These are phyloP conservation scores for Rhagophthalmus giganteus DNA, from an alignment of 2,888 invertebrate genomes.

Conservation along the genomic window DNA sequence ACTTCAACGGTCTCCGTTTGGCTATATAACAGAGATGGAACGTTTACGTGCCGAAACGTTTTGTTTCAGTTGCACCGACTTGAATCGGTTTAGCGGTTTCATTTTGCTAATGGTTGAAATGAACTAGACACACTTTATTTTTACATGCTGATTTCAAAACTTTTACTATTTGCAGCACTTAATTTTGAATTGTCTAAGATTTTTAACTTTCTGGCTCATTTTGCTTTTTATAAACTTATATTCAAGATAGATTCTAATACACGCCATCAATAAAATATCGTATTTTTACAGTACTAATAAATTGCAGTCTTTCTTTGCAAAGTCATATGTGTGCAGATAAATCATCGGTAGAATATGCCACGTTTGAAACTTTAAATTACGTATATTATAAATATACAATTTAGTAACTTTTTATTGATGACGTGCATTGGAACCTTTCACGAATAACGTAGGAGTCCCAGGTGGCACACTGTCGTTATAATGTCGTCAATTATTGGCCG, in stretches of 20 bases:
- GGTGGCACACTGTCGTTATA: too few relatives aligned
- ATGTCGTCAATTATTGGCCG: too few relatives aligned
- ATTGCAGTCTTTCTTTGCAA: neutral
- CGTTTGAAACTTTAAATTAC: too few relatives aligned
- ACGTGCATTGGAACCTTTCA: too few relatives aligned
- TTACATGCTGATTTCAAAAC: constrained; percentile 1
- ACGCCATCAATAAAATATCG: too few relatives aligned
- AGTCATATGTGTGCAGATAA: neutral
- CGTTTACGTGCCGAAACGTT: constrained; percentile 26
- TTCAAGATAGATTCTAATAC: too few relatives aligned
- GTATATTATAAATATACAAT: too few relatives aligned
- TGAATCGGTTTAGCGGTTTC: constrained; percentile 36
- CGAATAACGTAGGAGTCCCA: too few relatives aligned
- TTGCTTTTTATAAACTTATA: neutral
- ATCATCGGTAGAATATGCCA: neutral
- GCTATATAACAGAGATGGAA: constrained; percentile 16
- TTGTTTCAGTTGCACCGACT: constrained; percentile 8
- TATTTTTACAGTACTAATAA: neutral
- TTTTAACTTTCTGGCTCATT: neutral
- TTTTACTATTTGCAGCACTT: neutral
- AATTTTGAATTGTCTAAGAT: neutral
- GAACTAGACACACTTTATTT: constrained; percentile 18
- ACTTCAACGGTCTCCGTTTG: constrained; percentile 11
- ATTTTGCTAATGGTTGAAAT: constrained; percentile 39
- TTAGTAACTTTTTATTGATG: too few relatives aligned